Evolutionary conservation across 2,888 invertebrate genomes (phyloP), one percentile per base, ranked within the genome.

Genomic region (Campoplex capitator): DNA sequence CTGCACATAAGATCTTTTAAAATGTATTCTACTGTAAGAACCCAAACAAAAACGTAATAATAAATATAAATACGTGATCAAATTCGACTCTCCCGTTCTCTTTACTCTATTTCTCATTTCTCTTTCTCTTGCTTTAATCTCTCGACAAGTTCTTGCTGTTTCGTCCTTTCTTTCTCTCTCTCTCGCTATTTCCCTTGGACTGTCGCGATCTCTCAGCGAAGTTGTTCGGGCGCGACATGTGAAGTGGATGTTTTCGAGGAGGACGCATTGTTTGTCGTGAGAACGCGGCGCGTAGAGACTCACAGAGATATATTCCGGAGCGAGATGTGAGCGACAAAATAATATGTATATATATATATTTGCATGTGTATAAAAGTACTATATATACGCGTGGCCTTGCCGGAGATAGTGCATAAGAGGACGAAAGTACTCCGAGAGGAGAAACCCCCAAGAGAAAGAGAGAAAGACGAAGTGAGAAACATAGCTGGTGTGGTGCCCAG

Each of bases 191-290:
- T 79, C 79, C 45, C 84, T 87, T 84, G 85, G 78, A 71, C 83
- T 77, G 51, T 78, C 82, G 86, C 77, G 65, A 76, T 88, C 86
- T 84, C 84, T 84, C 81, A 74, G 84, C 84, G 81, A 74, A 77
- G 67, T 81, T 80, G 75, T 71, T 82, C 68, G 42, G 88, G 88
- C 89, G 89, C 90, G 91, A 91, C 91, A 91, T 90, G 91, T 91
- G 90, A 91, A 91, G 91, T 92, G 91, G 91, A 91, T 92, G 91
- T 92, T 92, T 92, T 92, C 91, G 92, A 91, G 91, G 91, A 90
- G 90, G 91, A 92, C 91, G 92, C 92, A 92, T 92, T 91, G 92
- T 92, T 92, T 92, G 90, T 91, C 91, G 91, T 91, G 92, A 92
- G 92, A 92, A 92, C 92, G 88, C 90, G 89, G 86, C 88, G 90